These are phyloP conservation scores for Drosophila buzzatii DNA, from an alignment of 2,888 invertebrate species.

Conservation along the genomic window DNA sequence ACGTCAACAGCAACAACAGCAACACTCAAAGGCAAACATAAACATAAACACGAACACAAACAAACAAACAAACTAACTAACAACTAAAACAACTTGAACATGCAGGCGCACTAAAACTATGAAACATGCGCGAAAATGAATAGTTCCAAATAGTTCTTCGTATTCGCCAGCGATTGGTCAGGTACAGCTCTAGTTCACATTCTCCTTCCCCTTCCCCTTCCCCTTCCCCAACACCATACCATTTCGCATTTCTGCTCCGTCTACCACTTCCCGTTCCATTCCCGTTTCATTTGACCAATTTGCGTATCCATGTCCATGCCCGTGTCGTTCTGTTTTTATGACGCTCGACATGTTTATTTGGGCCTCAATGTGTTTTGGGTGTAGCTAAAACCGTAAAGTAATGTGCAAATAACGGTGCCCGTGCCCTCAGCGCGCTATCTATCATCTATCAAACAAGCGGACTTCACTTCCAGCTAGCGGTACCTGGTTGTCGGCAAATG, in stretches of 20 bases:
- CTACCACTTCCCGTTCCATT: not conserved
- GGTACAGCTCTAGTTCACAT: slow-evolving; percentile 26
- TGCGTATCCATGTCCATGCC: slow-evolving; percentile 23
- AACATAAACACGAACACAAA: slow-evolving; percentile 27
- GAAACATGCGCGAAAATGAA: slow-evolving; percentile 75
- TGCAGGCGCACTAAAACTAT: slow-evolving; percentile 65
- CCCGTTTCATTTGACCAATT: slow-evolving; percentile 7
- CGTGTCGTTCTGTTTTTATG: slow-evolving; percentile 61
- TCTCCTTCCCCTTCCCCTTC: not conserved
- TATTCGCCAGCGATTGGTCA: slow-evolving; percentile 32
- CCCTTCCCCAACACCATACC: not conserved
- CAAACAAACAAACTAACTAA: slow-evolving; percentile 5
- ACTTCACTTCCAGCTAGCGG: slow-evolving; percentile 29
- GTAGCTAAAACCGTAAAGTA: slow-evolving; percentile 76
- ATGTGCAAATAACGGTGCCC: slow-evolving; percentile 76
- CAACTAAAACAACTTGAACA: slow-evolving; percentile 33
- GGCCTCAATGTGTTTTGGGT: slow-evolving; percentile 78
- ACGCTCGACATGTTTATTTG: slow-evolving; percentile 74
- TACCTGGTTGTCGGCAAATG: not conserved
- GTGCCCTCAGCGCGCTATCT: slow-evolving; percentile 67
- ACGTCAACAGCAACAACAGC: slow-evolving; percentile 49
- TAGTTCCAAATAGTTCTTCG: slow-evolving; percentile 62
- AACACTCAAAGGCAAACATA: slow-evolving; percentile 29
- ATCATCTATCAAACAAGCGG: slow-evolving; percentile 75
- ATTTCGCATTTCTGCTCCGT: not conserved